Percentiles rank a stretch among this genome's conserved stretches.
These are phyloP conservation scores for Rynchops niger DNA, from an alignment of 2,113 vertebrate species.

Conservation along the genomic window DNA sequence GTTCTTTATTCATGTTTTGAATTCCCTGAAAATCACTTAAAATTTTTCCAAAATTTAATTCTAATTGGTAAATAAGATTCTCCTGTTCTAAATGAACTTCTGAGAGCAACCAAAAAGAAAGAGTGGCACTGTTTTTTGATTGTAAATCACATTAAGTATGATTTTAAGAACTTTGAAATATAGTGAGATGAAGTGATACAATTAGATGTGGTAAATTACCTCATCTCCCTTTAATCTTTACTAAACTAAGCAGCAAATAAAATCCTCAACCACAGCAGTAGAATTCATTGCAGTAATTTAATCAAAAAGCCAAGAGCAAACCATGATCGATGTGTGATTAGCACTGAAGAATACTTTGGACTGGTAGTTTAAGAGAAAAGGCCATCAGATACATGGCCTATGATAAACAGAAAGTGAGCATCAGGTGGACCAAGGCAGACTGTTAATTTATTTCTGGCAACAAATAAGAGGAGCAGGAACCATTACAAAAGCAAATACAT, in stretches of 20 bases:
- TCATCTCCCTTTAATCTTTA: neutral
- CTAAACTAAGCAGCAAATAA: neutral
- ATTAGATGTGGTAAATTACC: neutral
- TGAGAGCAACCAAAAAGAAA: neutral
- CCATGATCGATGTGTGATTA: neutral
- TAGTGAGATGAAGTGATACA: neutral
- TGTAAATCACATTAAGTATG: neutral
- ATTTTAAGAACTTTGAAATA: neutral
- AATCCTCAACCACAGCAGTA: neutral
- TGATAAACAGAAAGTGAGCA: neutral
- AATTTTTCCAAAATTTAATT: neutral
- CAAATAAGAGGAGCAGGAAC: neutral
- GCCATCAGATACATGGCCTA: neutral
- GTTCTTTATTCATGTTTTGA: neutral
- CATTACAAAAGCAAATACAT: neutral
- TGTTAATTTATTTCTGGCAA: neutral
- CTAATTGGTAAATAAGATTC: neutral
- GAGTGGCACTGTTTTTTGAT: neutral
- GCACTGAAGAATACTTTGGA: neutral
- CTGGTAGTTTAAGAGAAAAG: neutral
- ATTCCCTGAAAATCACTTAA: neutral
- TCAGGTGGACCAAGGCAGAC: neutral
- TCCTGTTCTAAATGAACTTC: neutral
- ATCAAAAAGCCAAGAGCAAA: neutral
- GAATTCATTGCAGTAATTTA: neutral